Evolutionary conservation across 2,797 vertebrate genomes (phyloP).

Genomic region (Phrynocephalus guinanensis): DNA sequence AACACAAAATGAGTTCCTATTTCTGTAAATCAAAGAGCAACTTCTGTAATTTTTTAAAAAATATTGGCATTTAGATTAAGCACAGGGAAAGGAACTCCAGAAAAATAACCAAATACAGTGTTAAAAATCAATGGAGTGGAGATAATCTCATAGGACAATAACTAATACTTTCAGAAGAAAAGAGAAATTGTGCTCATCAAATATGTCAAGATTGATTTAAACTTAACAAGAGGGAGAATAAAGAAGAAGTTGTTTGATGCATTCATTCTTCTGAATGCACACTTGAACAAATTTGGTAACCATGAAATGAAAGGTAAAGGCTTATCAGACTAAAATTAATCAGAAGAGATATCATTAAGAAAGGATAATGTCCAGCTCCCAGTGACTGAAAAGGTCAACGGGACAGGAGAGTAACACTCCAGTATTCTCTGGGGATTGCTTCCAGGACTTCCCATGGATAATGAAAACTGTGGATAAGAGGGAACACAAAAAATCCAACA

Average conservation of each 20-base stretch:
- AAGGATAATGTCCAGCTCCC: constrained; percentile 48
- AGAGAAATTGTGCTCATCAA: constrained; percentile 38
- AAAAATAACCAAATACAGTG: constrained; percentile 32
- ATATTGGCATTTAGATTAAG: background rate
- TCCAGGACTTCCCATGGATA: too few species aligned
- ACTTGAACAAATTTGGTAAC: constrained; percentile 65
- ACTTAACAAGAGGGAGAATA: constrained; percentile 59
- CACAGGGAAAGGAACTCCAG: background rate
- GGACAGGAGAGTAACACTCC: background rate
- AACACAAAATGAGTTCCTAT: constrained; percentile 43
- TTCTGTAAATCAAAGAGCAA: constrained; percentile 30
- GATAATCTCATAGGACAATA: constrained; percentile 36
- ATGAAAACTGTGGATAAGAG: too few species aligned
- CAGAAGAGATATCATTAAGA: constrained; percentile 47
- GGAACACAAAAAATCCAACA: too few species aligned
- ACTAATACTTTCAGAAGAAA: constrained; percentile 13
- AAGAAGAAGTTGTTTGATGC: constrained; percentile 59
- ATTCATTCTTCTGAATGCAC: constrained; percentile 66
- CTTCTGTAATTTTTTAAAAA: constrained; percentile 4
- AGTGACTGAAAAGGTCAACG: constrained; percentile 45
- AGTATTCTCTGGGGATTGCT: too few species aligned
- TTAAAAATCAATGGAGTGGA: constrained; percentile 48
- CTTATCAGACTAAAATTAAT: constrained; percentile 53
- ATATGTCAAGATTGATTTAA: constrained; percentile 38
- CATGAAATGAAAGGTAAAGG: constrained; percentile 61